These are phyloP conservation scores for Druceiella hillmani DNA, from an alignment of 2,888 invertebrate genomes.

Conservation along the genomic window DNA sequence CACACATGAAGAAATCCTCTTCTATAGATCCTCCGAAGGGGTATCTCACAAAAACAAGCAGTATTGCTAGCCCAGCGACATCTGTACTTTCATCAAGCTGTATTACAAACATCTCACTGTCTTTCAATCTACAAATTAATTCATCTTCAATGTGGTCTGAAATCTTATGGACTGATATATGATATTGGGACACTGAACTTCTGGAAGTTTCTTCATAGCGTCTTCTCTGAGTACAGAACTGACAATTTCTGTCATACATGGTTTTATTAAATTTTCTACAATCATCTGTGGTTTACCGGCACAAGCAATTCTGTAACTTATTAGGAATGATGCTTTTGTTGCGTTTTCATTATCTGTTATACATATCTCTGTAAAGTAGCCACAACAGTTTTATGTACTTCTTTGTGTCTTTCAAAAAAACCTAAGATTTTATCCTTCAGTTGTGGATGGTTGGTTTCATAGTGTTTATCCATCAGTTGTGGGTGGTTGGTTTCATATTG, in stretches of 20 bases:
- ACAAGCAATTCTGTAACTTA: slow-evolving; percentile 16
- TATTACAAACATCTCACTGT: slow-evolving; percentile 15
- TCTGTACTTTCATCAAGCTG: slow-evolving; percentile 23
- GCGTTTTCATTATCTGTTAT: slow-evolving; percentile 9
- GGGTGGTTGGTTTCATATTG: no score
- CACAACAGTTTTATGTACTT: not conserved
- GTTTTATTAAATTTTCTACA: slow-evolving; percentile 16
- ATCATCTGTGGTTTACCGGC: slow-evolving; percentile 18
- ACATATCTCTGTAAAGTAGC: slow-evolving; percentile 2
- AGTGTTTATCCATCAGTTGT: no score
- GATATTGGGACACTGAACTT: slow-evolving; percentile 13
- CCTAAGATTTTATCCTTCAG: slow-evolving; percentile 1
- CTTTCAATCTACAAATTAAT: slow-evolving; percentile 12
- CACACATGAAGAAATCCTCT: slow-evolving; percentile 17
- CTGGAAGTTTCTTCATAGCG: slow-evolving; percentile 12
- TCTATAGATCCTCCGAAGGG: slow-evolving; percentile 16
- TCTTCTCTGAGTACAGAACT: slow-evolving; percentile 15
- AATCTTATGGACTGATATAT: slow-evolving; percentile 15
- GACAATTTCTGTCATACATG: slow-evolving; percentile 16
- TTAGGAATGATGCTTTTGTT: slow-evolving; percentile 14
- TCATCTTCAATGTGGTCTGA: slow-evolving; percentile 16
- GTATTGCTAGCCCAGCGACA: slow-evolving; percentile 16
- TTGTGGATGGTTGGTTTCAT: slow-evolving; percentile 2
- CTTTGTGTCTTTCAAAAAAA: slow-evolving; percentile 3
- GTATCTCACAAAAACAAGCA: slow-evolving; percentile 20